Evolutionary conservation across 2,113 vertebrate genomes (phyloP).

Genomic region (Apteryx mantelli): DNA sequence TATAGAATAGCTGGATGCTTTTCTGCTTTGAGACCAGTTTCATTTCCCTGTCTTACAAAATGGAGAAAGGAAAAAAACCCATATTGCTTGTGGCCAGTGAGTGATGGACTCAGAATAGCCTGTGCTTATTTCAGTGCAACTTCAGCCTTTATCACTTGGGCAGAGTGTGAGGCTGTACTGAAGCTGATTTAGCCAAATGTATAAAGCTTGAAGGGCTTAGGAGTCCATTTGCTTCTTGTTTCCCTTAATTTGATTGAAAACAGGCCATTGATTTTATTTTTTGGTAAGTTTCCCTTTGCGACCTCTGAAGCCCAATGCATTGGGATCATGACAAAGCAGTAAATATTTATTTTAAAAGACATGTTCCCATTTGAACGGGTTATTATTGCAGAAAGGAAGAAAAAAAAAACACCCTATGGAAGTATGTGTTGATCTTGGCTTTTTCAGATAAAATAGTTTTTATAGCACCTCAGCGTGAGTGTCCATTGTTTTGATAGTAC

Average conservation of each 20-base stretch:
- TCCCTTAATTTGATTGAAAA: background rate
- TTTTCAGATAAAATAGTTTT: background rate
- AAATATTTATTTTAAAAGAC: background rate
- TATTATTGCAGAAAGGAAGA: background rate
- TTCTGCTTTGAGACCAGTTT: background rate
- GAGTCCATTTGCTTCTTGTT: background rate
- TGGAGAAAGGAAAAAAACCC: background rate
- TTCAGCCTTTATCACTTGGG: background rate
- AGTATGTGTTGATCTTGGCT: background rate
- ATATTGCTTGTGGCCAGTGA: background rate
- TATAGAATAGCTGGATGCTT: background rate
- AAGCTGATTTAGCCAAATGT: background rate
- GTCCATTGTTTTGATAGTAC: background rate
- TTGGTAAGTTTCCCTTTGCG: background rate
- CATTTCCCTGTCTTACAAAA: background rate
- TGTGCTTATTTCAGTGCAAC: background rate
- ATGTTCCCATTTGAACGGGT: background rate
- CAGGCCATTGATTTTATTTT: background rate
- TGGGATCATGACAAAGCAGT: background rate
- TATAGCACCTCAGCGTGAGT: background rate
- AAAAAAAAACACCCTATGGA: fast-evolving
- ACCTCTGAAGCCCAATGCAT: background rate
- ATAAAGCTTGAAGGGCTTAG: background rate
- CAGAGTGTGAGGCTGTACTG: background rate
- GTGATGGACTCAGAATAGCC: background rate